Base-by-base conservation (phyloP, 2,113 vertebrate genomes). In the Menidia beryllina region DNA sequence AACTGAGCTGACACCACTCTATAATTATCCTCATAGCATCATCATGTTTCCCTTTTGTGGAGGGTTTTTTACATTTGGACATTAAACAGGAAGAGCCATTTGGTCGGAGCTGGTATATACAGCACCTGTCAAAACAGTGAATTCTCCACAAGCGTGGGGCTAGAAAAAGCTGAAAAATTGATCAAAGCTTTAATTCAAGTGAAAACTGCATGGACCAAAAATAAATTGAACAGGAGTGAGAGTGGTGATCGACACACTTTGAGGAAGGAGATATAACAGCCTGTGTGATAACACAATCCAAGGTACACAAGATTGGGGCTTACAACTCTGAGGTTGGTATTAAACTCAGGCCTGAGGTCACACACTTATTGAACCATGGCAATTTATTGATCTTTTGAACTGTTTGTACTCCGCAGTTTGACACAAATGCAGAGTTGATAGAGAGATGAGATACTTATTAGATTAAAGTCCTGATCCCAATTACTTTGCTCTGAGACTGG, bases 341-440 rank as follows among this genome's bases (percentile, higher is more conserved):
- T 87, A 81, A 82, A 89, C 20, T 58, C 15, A 59, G 58, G 73
- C 77, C 81, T 48, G 77, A 41, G 88, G 86, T 83, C 24, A 69
- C 73, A 76, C 78, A 72, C 47, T 63, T 84, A 88, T 82, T 62
- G 73, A 87, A 67, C 72, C 64, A 57, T 43, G 56, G 72, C 63
- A 51, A 75, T 55, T 57, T 83, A 90, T 88, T 47, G 75, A 88
- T 82, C 68, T 3, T 51, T 54, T 13, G 7, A n/a, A 38, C 64
- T 61, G 75, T 77, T 82, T 84, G 75, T 81, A 65, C 78, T 69
- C 58, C 39, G 45, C 75, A 15, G 60, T 62, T 50, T 83, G 84
- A 82, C 84, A 82, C 72, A 84, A 82, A 88, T 71, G 52, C 64
- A 83, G 84, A 86, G 67, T 80, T 45, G 72, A 81, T 39, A 53